phyloP scores from a whole-genome alignment of 2,797 vertebrate genomes.

The Phrynocephalus vlangalii region DNA sequence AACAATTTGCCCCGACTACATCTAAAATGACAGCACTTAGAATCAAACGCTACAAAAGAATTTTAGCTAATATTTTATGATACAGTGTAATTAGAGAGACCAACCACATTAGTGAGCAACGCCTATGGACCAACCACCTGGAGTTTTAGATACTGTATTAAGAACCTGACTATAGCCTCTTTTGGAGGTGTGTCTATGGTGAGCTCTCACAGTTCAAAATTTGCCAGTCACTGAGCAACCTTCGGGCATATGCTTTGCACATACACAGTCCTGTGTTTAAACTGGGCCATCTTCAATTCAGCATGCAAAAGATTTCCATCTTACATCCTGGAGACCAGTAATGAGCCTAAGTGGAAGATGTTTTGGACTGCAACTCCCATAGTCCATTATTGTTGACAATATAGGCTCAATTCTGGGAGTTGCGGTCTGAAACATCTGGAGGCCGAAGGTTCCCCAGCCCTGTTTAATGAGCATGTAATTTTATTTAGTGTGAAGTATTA shows the following conservation, averaged over 20 bases:
- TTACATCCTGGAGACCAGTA: background rate
- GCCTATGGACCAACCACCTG: background rate
- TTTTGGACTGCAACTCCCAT: too few species aligned
- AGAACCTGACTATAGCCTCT: background rate
- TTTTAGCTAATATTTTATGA: too few species aligned
- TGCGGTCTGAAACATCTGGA: too few species aligned
- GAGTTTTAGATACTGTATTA: background rate
- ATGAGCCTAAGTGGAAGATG: too few species aligned
- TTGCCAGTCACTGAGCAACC: too few species aligned
- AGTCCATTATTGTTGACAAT: too few species aligned
- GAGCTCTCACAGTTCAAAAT: background rate
- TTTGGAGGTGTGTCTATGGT: background rate
- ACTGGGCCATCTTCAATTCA: too few species aligned
- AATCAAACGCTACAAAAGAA: slow-evolving; percentile 5
- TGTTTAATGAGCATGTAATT: too few species aligned
- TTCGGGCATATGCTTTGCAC: background rate
- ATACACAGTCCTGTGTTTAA: background rate
- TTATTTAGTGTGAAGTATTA: too few species aligned
- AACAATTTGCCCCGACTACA: background rate
- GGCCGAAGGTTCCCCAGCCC: too few species aligned
- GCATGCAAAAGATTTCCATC: background rate
- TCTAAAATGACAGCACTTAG: background rate
- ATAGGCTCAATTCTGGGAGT: too few species aligned
- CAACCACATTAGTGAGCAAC: too few species aligned
- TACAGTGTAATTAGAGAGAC: background rate